Conservation (phyloP, 1,140 invertebrate species). For the Apolygus lucorum region DNA sequence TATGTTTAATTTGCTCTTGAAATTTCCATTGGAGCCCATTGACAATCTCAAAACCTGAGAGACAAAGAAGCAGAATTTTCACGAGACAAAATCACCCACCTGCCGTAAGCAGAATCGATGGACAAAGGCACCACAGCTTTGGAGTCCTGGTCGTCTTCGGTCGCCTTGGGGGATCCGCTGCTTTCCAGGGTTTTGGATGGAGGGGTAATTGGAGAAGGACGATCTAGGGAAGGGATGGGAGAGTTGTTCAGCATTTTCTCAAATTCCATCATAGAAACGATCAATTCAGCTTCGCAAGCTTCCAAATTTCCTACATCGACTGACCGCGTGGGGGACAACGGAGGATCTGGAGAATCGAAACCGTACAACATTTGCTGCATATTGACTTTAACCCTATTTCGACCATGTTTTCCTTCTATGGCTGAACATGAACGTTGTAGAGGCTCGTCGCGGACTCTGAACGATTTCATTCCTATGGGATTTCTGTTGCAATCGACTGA, state of each 20-base stretch:
- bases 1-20: too few relatives aligned
- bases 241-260: conserved; percentile 33
- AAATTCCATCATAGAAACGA: conserved; percentile 36
- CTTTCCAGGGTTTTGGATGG: conserved; percentile 21
- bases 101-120: conserved; percentile 59
- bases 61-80: too few relatives aligned
- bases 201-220: conserved; percentile 16
- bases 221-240: conserved; percentile 11
- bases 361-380: conserved; percentile 32
- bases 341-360: not conserved
- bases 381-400: conserved; percentile 27
- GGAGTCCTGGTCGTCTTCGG: conserved; percentile 21
- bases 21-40: too few relatives aligned
- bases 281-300: conserved; percentile 34
- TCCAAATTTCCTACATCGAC: conserved; percentile 26
- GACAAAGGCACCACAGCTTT: conserved; percentile 31
- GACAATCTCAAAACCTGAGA: too few relatives aligned
- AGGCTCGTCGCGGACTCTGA: conserved; percentile 22
- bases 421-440: conserved; percentile 27
- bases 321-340: not conserved
- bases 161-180: conserved; percentile 1
- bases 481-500: conserved; percentile 31
- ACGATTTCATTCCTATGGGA: conserved; percentile 19
- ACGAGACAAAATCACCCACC: too few relatives aligned
- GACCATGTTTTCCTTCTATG: conserved; percentile 20